A percentile compares a stretch with the other conserved stretches of the same genome.
phyloP scores from a whole-genome alignment of 2,113 vertebrate species.

The Mesitornis unicolor region DNA sequence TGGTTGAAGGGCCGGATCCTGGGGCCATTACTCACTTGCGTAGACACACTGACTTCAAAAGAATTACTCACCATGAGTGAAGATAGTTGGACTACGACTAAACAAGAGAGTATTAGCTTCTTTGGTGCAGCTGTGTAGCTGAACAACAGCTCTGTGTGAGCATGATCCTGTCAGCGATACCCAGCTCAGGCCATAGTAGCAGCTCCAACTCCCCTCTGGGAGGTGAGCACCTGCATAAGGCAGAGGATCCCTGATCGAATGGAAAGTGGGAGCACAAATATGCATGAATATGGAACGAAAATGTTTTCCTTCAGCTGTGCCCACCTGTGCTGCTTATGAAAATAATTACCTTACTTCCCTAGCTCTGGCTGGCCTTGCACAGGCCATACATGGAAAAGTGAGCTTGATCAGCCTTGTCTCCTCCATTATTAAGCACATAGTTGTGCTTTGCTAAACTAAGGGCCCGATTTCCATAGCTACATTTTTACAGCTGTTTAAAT shows the following conservation, averaged over 20 bases:
- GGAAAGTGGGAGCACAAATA: neutral
- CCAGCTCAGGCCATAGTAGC: neutral
- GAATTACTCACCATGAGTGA: slow-evolving; percentile 30
- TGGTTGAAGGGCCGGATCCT: slow-evolving; percentile 39
- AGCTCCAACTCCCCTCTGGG: neutral
- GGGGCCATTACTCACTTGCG: slow-evolving; percentile 47
- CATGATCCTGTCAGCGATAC: neutral
- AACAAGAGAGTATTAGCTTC: neutral
- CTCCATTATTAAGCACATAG: neutral
- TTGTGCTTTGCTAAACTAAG: neutral
- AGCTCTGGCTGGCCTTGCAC: neutral
- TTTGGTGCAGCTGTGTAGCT: neutral
- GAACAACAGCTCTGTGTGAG: neutral
- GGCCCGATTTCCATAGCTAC: neutral
- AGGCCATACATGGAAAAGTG: neutral
- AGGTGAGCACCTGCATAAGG: neutral
- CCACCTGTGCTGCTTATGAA: neutral
- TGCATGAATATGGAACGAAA: neutral
- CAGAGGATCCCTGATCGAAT: neutral
- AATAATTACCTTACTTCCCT: neutral
- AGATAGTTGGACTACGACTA: slow-evolving; percentile 5
- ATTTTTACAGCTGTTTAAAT: neutral
- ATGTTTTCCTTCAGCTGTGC: neutral
- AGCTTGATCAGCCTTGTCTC: neutral
- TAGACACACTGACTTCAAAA: slow-evolving; percentile 53